phyloP scores from a whole-genome alignment of 2,113 vertebrate genomes.

The Hiodon alosoides region DNA sequence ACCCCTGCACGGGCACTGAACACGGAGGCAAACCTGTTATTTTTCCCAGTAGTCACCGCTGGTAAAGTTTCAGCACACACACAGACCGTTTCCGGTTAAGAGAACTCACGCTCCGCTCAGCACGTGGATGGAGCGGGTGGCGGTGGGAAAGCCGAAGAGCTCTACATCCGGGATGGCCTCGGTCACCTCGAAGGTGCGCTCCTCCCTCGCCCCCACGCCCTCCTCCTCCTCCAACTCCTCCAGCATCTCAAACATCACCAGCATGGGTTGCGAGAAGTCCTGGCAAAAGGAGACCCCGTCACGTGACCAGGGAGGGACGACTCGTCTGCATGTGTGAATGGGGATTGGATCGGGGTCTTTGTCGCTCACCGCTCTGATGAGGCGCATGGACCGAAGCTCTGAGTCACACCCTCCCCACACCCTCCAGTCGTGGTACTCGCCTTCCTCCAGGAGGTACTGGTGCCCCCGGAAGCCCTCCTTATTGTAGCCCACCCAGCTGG shows the following conservation, averaged over 20 bases:
- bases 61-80: background rate
- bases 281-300: constrained; percentile 36
- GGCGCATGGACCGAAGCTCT: constrained; percentile 73
- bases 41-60: background rate
- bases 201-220: constrained; percentile 48
- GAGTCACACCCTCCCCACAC: constrained; percentile 79
- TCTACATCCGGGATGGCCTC: constrained; percentile 75
- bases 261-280: constrained; percentile 75
- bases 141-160: constrained; percentile 59
- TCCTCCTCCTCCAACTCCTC: constrained; percentile 67
- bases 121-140: constrained; percentile 78
- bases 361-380: constrained; percentile 79
- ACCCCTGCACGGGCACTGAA: background rate
- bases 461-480: constrained; percentile 88
- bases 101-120: constrained; percentile 80
- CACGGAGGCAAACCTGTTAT: background rate
- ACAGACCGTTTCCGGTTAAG: no score
- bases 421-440: constrained; percentile 84
- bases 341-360: background rate
- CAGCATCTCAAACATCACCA: constrained; percentile 73
- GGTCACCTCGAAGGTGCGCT: constrained; percentile 71
- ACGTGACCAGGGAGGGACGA: background rate
- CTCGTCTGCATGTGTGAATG: background rate
- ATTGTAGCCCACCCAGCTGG: constrained; percentile 90
- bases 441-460: constrained; percentile 95